A percentile compares a stretch with the other conserved stretches of the same genome.
Conservation (phyloP, 2,888 invertebrate species). For the Campoplex capitator region DNA sequence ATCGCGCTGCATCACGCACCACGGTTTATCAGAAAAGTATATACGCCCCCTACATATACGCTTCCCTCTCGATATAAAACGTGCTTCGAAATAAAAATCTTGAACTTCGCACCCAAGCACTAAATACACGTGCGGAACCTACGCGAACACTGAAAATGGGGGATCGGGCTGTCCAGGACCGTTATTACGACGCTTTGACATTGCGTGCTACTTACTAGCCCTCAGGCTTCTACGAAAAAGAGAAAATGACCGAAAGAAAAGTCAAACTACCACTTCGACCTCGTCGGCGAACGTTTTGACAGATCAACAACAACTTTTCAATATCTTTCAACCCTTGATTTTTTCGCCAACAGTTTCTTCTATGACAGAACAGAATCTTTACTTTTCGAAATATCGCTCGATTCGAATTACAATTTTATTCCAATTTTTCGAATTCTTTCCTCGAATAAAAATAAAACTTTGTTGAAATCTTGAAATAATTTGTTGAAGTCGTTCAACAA, state of each 20-base stretch:
- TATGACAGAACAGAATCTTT: neutral
- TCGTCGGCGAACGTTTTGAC: slow-evolving; percentile 47
- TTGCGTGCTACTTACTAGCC: slow-evolving; percentile 64
- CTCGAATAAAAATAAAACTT: too few species aligned
- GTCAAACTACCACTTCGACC: slow-evolving; percentile 47
- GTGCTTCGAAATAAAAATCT: slow-evolving; percentile 44
- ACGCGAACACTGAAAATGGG: neutral
- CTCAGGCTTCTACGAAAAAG: slow-evolving; percentile 50
- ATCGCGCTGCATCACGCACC: slow-evolving; percentile 48
- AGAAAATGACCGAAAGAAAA: slow-evolving; percentile 9
- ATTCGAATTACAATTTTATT: too few species aligned
- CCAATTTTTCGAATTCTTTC: neutral
- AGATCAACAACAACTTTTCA: slow-evolving; percentile 8
- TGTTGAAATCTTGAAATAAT: too few species aligned
- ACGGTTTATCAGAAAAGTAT: slow-evolving; percentile 29
- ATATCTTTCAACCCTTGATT: neutral
- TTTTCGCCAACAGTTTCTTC: neutral
- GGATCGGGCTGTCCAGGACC: neutral
- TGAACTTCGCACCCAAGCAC: slow-evolving; percentile 17
- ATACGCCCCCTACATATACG: neutral
- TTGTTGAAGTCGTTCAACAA: too few species aligned
- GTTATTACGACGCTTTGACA: slow-evolving; percentile 67
- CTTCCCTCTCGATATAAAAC: slow-evolving; percentile 26
- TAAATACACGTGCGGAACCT: slow-evolving; percentile 10
- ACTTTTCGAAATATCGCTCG: neutral